Percentiles rank a stretch among this genome's conserved stretches.
Evolutionary conservation across 2,113 vertebrate species (phyloP).

Genomic region (Alectura lathami): DNA sequence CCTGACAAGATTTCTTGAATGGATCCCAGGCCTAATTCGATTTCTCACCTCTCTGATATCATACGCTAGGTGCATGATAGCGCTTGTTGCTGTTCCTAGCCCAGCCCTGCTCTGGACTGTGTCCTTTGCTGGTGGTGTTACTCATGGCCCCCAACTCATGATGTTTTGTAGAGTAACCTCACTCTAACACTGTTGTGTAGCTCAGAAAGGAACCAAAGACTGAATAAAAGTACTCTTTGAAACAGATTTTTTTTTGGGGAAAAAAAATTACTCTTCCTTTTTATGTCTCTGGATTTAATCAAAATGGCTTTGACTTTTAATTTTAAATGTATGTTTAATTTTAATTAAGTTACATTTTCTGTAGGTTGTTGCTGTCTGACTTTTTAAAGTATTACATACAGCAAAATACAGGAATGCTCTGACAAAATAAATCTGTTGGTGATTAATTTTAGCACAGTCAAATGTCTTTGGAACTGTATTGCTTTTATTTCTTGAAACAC

Average conservation of each 20-base stretch:
- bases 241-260: not conserved
- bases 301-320: not conserved
- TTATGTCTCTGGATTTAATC: not conserved
- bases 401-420: not conserved
- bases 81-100: not conserved
- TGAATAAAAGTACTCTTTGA: not conserved
- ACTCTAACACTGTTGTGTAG: not conserved
- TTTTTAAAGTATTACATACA: not conserved
- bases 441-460: slow-evolving; percentile 37
- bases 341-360: not conserved
- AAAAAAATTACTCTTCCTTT: not conserved
- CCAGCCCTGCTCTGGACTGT: not conserved
- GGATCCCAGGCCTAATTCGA: not conserved
- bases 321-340: too few relatives aligned
- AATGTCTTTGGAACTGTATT: slow-evolving; percentile 8
- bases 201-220: not conserved
- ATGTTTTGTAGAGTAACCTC: not conserved
- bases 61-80: not conserved
- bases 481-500: slow-evolving; percentile 33
- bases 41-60: not conserved
- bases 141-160: not conserved
- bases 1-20: not conserved
- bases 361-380: not conserved
- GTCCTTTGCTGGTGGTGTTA: not conserved
- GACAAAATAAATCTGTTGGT: slow-evolving; percentile 34